Conservation (phyloP, 2,113 vertebrate genomes). For the Melanostigma gelatinosum region DNA sequence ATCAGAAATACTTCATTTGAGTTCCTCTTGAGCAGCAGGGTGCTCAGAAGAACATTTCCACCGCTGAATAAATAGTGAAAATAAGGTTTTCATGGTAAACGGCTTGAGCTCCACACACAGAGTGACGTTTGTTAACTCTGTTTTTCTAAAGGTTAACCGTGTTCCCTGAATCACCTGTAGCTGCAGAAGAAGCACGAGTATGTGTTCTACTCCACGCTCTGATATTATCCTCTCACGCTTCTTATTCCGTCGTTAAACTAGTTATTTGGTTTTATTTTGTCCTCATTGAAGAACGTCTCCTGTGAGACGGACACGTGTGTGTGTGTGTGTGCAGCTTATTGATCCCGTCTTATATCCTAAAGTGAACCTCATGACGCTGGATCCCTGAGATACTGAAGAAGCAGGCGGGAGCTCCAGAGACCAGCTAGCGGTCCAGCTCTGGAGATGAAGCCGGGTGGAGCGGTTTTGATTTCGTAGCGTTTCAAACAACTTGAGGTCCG, state of each 20-base stretch:
- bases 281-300: not conserved
- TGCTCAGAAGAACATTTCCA: not conserved
- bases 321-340: not conserved
- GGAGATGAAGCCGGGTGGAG: too few relatives aligned
- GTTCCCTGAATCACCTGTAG: slow-evolving; percentile 7
- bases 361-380: too few relatives aligned
- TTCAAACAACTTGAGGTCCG: not conserved
- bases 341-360: not conserved
- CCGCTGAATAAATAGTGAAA: not conserved
- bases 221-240: not conserved
- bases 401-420: too few relatives aligned
- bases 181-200: not conserved
- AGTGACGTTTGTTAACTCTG: not conserved
- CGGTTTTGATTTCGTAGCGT: too few relatives aligned
- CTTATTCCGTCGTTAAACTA: not conserved
- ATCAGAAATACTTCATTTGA: not conserved
- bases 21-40: not conserved
- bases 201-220: not conserved
- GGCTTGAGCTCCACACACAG: not conserved
- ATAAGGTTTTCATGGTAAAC: slow-evolving; percentile 5
- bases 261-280: too few relatives aligned
- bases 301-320: not conserved
- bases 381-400: too few relatives aligned
- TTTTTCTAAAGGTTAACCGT: not conserved
- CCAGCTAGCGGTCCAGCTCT: too few relatives aligned